Percentiles rank a stretch among this genome's conserved stretches.
Evolutionary conservation across 2,113 vertebrate species (phyloP).

Genomic region (Rousettus leschenaultii): DNA sequence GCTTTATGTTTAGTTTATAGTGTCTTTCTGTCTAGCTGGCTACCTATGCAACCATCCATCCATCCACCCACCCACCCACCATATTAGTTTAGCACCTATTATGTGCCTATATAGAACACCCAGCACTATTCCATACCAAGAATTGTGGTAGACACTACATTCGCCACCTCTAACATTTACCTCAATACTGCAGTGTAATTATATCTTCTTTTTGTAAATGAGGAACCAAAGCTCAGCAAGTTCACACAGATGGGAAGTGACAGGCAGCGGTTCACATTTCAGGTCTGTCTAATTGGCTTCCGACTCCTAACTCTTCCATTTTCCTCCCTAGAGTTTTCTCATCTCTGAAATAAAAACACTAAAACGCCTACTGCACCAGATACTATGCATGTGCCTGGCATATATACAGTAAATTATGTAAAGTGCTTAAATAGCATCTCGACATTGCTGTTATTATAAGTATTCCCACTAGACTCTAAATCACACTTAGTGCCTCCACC

Average conservation of each 20-base stretch:
- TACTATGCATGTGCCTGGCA: not conserved
- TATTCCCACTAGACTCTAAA: not conserved
- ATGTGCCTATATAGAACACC: not conserved
- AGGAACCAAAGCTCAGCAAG: not conserved
- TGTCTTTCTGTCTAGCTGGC: not conserved
- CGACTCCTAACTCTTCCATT: not conserved
- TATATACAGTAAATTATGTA: not conserved
- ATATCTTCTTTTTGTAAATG: not conserved
- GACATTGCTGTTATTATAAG: not conserved
- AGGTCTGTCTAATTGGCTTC: not conserved
- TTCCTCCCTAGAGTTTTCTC: not conserved
- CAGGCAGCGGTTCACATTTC: not conserved
- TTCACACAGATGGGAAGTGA: not conserved
- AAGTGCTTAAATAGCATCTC: not conserved
- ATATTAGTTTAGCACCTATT: not conserved
- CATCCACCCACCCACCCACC: not conserved
- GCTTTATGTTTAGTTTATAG: not conserved
- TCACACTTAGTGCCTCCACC: fast-evolving
- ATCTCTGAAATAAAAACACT: not conserved
- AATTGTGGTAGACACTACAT: not conserved
- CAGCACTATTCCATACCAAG: too few relatives aligned
- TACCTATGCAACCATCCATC: not conserved
- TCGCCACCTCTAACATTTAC: not conserved
- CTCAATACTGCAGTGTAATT: not conserved
- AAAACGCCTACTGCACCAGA: not conserved